These are phyloP conservation scores for Nannoperca obscura DNA, from an alignment of 2,797 vertebrate genomes.

Conservation along the genomic window DNA sequence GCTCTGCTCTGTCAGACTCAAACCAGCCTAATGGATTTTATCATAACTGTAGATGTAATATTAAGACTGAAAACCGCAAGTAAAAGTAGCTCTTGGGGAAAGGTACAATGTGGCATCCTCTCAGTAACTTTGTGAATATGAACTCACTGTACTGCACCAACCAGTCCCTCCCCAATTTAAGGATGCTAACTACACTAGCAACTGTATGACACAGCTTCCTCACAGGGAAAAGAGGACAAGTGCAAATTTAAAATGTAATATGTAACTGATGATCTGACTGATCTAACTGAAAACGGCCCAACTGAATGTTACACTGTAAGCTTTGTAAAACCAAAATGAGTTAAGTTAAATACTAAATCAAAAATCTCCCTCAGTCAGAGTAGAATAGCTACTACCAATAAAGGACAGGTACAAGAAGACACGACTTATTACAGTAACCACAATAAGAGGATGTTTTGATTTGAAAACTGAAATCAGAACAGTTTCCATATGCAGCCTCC, in stretches of 20 bases:
- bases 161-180: neutral
- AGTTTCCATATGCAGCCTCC: neutral
- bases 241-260: neutral
- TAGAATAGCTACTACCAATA: neutral
- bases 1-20: neutral
- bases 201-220: neutral
- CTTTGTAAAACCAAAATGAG: neutral
- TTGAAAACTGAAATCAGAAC: neutral
- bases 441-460: neutral
- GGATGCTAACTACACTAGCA: too few species aligned
- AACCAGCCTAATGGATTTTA: neutral
- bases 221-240: neutral
- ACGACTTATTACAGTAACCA: neutral
- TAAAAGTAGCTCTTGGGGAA: neutral
- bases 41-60: neutral
- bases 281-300: neutral
- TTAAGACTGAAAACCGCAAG: conserved; percentile 13
- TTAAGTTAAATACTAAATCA: neutral
- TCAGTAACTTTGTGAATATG: neutral
- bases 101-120: neutral
- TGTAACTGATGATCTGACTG: neutral
- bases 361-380: neutral
- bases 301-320: neutral
- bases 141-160: neutral
- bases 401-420: neutral